phyloP scores from a whole-genome alignment of 2,113 vertebrate species.

The Rhinolophus ferrumequinum region DNA sequence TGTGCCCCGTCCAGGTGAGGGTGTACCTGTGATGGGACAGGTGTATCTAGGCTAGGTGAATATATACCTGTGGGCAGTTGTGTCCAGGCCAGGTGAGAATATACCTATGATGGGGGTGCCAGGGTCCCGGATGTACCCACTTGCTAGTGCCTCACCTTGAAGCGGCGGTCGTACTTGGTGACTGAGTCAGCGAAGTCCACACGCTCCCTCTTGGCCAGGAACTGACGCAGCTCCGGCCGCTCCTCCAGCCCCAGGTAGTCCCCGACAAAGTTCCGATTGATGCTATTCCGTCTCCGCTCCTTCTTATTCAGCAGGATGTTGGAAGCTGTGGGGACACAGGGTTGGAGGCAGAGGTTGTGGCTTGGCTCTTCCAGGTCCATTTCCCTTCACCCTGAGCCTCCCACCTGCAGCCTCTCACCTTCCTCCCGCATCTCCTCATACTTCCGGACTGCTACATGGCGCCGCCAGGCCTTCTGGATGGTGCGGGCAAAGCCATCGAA shows the following conservation, averaged over 20 bases:
- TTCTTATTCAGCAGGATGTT: slow-evolving; percentile 97
- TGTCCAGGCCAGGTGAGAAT: neutral
- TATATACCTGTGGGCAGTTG: neutral
- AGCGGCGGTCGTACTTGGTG: slow-evolving; percentile 97
- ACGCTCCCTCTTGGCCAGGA: slow-evolving; percentile 94
- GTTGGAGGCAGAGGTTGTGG: rapidly evolving
- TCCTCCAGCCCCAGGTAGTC: slow-evolving; percentile 99
- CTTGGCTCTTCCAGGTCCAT: no score
- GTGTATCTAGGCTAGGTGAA: neutral
- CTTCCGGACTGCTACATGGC: slow-evolving; percentile 91
- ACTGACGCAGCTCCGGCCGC: slow-evolving; percentile 94
- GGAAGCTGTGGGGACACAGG: slow-evolving; percentile 86
- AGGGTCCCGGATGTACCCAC: rapidly evolving
- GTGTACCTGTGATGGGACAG: neutral
- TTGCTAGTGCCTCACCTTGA: slow-evolving; percentile 89
- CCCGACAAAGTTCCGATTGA: slow-evolving; percentile 98
- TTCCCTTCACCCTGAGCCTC: neutral
- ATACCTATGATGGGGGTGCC: neutral
- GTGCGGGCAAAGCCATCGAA: slow-evolving; percentile 95
- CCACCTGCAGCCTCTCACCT: slow-evolving; percentile 84
- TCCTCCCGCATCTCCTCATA: slow-evolving; percentile 98
- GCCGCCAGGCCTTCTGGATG: slow-evolving; percentile 98
- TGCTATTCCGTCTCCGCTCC: slow-evolving; percentile 95
- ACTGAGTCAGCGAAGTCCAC: slow-evolving; percentile 95
- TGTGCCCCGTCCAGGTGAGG: neutral